A percentile compares a stretch with the other conserved stretches of the same genome.
Conservation (phyloP, 2,888 invertebrate species). For the Xanthostigma xanthostigma region DNA sequence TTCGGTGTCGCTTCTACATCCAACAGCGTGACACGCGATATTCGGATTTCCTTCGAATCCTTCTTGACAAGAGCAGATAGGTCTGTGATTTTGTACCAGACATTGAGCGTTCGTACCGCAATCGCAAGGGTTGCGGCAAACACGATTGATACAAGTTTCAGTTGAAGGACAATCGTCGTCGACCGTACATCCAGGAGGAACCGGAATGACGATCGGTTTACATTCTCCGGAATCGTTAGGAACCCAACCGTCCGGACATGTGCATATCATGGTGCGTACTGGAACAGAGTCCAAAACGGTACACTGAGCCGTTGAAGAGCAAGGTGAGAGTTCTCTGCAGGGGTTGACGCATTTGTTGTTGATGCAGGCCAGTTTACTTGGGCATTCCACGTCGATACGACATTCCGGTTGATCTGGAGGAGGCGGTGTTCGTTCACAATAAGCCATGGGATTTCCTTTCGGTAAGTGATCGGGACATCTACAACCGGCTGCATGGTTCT, state of each 20-base stretch:
- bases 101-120: conserved; percentile 77
- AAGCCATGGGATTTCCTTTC: conserved; percentile 63
- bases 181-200: conserved; percentile 58
- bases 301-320: conserved; percentile 58
- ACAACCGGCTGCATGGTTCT: conserved; percentile 69
- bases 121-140: conserved; percentile 76
- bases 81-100: conserved; percentile 66
- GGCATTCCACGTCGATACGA: conserved; percentile 62
- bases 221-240: conserved; percentile 68
- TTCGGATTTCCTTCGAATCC: conserved; percentile 82
- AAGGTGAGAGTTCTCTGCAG: conserved; percentile 61
- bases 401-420: conserved; percentile 48
- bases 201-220: conserved; percentile 50
- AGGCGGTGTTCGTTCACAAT: conserved; percentile 45
- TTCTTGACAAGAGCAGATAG: conserved; percentile 70
- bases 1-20: conserved; percentile 69
- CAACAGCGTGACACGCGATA: conserved; percentile 60
- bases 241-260: conserved; percentile 73
- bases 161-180: conserved; percentile 64
- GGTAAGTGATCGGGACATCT: conserved; percentile 69
- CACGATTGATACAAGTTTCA: conserved; percentile 73
- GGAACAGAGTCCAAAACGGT: conserved; percentile 73
- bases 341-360: conserved; percentile 64
- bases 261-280: conserved; percentile 75
- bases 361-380: conserved; percentile 67